Evolutionary conservation across 2,888 invertebrate species (phyloP).

Genomic region (Tholera decimalis): DNA sequence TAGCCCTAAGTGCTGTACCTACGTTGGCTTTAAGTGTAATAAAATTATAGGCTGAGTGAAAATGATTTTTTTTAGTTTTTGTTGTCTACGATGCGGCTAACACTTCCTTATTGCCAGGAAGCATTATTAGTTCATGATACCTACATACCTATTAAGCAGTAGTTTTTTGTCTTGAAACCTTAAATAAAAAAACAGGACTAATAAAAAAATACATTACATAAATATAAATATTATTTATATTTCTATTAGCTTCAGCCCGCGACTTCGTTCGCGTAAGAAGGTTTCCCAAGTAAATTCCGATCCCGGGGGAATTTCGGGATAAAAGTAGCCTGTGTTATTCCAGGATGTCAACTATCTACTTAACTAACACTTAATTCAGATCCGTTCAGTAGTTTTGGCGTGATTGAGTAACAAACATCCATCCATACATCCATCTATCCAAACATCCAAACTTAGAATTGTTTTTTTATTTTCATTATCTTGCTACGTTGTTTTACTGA

Average conservation of each 20-base stretch:
- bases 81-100: neutral
- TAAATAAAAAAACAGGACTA: neutral
- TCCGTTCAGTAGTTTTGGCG: no score
- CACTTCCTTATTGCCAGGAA: neutral
- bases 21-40: conserved; percentile 30
- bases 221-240: no score
- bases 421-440: neutral
- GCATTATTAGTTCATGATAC: neutral
- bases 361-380: no score
- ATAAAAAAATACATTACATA: neutral
- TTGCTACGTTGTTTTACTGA: neutral
- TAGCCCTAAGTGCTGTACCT: conserved; percentile 37
- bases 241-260: no score
- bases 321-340: no score
- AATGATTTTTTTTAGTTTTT: neutral
- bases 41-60: conserved; percentile 36
- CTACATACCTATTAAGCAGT: no score
- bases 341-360: no score
- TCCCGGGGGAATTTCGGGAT: no score
- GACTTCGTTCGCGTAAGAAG: no score
- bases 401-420: no score
- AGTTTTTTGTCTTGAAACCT: neutral
- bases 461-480: neutral
- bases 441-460: neutral
- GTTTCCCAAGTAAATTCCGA: no score